phyloP scores from a whole-genome alignment of 2,888 invertebrate genomes.

The Dicranocentrus wangi region DNA sequence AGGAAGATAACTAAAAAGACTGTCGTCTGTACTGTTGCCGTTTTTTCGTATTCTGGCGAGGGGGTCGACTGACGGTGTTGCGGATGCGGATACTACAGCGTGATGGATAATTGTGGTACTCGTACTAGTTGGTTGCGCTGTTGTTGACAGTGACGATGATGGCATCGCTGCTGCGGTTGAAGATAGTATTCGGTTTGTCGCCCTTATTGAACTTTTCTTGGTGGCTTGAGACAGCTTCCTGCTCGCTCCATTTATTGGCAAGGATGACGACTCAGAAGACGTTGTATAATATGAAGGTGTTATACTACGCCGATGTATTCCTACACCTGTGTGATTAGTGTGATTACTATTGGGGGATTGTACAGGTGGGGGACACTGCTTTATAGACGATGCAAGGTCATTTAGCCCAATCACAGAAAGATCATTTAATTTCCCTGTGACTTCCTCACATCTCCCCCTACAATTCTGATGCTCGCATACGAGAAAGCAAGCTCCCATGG shows the following conservation, averaged over 20 bases:
- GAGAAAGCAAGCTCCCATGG: slow-evolving; percentile 50
- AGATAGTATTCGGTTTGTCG: neutral
- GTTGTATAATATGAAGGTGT: neutral
- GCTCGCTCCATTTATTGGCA: neutral
- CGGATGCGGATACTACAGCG: neutral
- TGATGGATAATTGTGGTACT: neutral
- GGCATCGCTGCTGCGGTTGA: neutral
- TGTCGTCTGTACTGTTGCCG: neutral
- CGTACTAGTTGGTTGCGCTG: neutral
- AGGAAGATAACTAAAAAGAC: neutral
- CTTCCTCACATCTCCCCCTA: slow-evolving; percentile 47
- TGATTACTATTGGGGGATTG: neutral
- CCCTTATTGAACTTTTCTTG: neutral
- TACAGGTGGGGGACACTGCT: too few relatives aligned
- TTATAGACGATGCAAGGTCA: slow-evolving; percentile 60
- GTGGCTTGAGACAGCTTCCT: neutral
- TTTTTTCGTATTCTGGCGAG: neutral
- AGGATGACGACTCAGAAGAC: neutral
- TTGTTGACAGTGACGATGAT: neutral
- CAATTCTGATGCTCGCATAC: slow-evolving; percentile 61
- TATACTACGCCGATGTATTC: neutral
- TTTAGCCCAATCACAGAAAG: slow-evolving; percentile 47
- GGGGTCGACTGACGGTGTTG: neutral
- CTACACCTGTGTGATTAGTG: neutral
- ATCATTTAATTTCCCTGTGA: slow-evolving; percentile 28